Evolutionary conservation across 2,797 vertebrate genomes (phyloP).

Genomic region (Sebastes variabilis): DNA sequence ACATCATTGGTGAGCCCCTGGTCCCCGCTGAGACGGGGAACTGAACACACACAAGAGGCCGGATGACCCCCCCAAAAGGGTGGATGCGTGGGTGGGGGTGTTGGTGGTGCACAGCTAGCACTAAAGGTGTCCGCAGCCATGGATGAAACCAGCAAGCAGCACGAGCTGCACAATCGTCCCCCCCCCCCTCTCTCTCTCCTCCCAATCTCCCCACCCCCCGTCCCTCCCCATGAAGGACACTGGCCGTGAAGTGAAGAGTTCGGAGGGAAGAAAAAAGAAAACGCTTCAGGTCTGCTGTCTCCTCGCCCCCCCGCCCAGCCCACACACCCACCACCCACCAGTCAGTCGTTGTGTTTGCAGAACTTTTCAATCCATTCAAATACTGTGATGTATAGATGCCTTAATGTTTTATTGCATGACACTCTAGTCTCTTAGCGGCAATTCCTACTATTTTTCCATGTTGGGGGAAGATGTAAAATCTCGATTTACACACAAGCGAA

Average conservation of each 20-base stretch:
- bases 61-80: slow-evolving; percentile 40
- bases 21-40: slow-evolving; percentile 98
- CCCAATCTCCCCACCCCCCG: slow-evolving; percentile 1
- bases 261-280: slow-evolving; percentile 50
- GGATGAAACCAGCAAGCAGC: slow-evolving; percentile 93
- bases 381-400: slow-evolving; percentile 99
- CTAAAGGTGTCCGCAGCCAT: slow-evolving; percentile 73
- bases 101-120: slow-evolving; percentile 55
- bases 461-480: slow-evolving; percentile 63
- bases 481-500: slow-evolving; percentile 53
- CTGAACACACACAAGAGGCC: slow-evolving; percentile 81
- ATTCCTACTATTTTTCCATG: slow-evolving; percentile 77
- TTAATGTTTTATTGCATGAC: slow-evolving; percentile 99
- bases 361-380: slow-evolving; percentile 91
- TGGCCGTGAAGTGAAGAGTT: slow-evolving; percentile 81
- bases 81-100: slow-evolving; percentile 48
- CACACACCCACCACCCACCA: slow-evolving; percentile 86
- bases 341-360: slow-evolving; percentile 96
- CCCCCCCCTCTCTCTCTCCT: background rate
- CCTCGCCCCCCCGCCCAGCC: slow-evolving; percentile 20
- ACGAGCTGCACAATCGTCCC: slow-evolving; percentile 66
- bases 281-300: slow-evolving; percentile 83
- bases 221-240: slow-evolving; percentile 67
- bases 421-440: slow-evolving; percentile 85
- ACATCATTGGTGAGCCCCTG: slow-evolving; percentile 99